Conservation (phyloP, 2,113 vertebrate species). For the Phaethon lepturus region DNA sequence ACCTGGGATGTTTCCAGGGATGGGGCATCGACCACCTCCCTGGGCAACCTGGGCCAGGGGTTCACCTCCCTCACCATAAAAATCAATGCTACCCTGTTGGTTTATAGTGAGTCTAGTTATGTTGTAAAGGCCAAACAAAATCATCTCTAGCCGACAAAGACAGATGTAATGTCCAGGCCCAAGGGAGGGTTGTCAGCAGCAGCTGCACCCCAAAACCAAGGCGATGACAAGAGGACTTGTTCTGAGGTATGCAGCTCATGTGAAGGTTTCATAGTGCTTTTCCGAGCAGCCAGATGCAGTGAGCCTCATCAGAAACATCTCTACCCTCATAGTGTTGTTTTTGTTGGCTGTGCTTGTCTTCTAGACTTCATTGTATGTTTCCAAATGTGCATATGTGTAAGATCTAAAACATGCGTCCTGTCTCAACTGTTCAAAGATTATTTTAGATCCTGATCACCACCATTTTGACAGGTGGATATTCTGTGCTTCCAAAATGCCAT, state of each 20-base stretch:
- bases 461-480: background rate
- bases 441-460: background rate
- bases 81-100: background rate
- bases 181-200: background rate
- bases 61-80: fast-evolving
- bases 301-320: conserved; percentile 10
- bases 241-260: background rate
- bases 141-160: background rate
- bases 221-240: background rate
- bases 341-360: background rate
- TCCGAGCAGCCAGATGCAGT: background rate
- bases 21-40: background rate
- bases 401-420: background rate
- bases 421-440: background rate
- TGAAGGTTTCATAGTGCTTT: background rate
- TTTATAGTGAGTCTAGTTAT: background rate
- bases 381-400: background rate
- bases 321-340: background rate
- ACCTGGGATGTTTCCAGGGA: background rate
- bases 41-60: background rate
- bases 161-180: background rate
- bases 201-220: background rate
- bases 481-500: fast-evolving
- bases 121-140: background rate
- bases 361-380: background rate